Percentiles rank a stretch among this genome's conserved stretches.
Conservation (phyloP, 2,113 vertebrate genomes). For the Tichodroma muraria region DNA sequence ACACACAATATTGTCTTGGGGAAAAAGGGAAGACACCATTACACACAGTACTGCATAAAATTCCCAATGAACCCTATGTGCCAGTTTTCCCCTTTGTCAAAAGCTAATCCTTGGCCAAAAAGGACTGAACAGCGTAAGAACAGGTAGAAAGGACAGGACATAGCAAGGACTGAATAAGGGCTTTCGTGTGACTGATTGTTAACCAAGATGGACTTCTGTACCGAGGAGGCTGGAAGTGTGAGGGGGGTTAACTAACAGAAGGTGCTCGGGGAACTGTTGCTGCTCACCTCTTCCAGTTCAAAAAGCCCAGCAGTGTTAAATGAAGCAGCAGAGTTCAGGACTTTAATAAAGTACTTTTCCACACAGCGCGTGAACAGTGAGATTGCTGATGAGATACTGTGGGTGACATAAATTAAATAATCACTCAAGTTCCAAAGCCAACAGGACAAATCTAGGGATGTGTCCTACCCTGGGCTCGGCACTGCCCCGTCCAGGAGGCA, state of each 20-base stretch:
- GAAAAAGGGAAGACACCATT: neutral
- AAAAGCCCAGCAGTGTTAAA: neutral
- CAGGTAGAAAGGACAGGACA: neutral
- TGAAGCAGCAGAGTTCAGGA: neutral
- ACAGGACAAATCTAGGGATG: neutral
- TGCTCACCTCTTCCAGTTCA: neutral
- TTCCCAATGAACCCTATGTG: fast-evolving
- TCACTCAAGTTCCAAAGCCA: neutral
- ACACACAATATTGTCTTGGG: neutral
- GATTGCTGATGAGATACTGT: neutral
- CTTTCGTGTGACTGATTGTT: neutral
- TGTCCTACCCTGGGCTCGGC: neutral
- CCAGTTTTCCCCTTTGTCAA: neutral
- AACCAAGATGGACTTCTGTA: neutral
- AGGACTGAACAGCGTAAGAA: neutral
- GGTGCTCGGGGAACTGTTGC: neutral
- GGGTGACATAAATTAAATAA: neutral
- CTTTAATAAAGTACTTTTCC: neutral
- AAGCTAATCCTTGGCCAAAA: neutral
- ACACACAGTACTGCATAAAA: neutral
- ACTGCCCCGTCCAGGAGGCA: neutral
- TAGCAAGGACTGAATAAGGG: neutral
- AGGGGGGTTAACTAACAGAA: neutral
- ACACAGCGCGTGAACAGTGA: neutral
- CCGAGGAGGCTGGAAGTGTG: neutral